Percentiles rank a stretch among this genome's conserved stretches.
These are phyloP conservation scores for Ischnus inquisitorius DNA, from an alignment of 2,888 invertebrate species.

Conservation along the genomic window DNA sequence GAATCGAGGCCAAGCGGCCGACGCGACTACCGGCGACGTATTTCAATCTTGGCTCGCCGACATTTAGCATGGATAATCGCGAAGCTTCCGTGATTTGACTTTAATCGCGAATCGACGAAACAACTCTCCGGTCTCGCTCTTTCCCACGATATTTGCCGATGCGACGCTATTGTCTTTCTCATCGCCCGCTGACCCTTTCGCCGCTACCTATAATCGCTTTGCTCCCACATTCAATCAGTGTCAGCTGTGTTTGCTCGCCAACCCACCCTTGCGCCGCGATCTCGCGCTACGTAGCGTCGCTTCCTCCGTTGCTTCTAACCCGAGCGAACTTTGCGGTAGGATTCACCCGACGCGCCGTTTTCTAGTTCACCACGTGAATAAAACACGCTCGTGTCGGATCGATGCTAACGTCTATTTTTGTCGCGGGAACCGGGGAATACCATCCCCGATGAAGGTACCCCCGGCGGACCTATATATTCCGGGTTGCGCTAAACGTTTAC, in stretches of 20 bases:
- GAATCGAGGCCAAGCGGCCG: slow-evolving; percentile 57
- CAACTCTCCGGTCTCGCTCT: neutral
- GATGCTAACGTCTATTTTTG: slow-evolving; percentile 70
- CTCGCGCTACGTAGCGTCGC: slow-evolving; percentile 27
- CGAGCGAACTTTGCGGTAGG: slow-evolving; percentile 48
- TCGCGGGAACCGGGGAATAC: slow-evolving; percentile 42
- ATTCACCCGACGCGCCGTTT: slow-evolving; percentile 64
- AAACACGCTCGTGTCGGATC: slow-evolving; percentile 66
- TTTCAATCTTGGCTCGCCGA: slow-evolving; percentile 22
- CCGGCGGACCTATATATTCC: slow-evolving; percentile 39
- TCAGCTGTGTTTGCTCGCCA: slow-evolving; percentile 61
- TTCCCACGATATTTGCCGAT: neutral
- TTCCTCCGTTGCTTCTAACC: slow-evolving; percentile 42
- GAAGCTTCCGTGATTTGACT: slow-evolving; percentile 15
- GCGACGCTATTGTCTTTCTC: slow-evolving; percentile 22
- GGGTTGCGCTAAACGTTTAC: slow-evolving; percentile 26
- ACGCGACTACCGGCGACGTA: slow-evolving; percentile 1
- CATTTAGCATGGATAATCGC: slow-evolving; percentile 10
- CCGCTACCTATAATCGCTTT: slow-evolving; percentile 38
- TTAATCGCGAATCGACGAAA: slow-evolving; percentile 26
- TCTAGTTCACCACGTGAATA: slow-evolving; percentile 70
- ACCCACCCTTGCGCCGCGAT: slow-evolving; percentile 11
- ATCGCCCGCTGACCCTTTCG: neutral
- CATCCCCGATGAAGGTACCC: slow-evolving; percentile 43
- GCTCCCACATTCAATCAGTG: slow-evolving; percentile 63